Percentiles rank a stretch among this genome's conserved stretches.
phyloP scores from a whole-genome alignment of 2,797 vertebrate genomes.

The Melanotaenia nigrans region DNA sequence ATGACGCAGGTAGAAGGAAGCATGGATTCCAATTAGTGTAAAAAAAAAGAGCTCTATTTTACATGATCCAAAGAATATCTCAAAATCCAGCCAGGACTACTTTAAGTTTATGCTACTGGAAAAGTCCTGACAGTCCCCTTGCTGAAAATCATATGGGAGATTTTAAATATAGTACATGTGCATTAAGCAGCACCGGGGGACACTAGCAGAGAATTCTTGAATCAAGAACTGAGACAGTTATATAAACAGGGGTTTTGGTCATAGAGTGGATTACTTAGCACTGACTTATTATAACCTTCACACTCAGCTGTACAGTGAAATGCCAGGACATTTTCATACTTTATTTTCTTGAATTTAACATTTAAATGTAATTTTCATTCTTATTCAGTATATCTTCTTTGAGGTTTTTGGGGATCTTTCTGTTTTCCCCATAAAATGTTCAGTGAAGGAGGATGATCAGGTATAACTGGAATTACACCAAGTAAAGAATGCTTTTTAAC shows the following conservation, averaged over 20 bases:
- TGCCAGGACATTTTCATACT: background rate
- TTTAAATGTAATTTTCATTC: background rate
- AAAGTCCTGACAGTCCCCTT: background rate
- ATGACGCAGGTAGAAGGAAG: background rate
- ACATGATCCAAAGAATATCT: background rate
- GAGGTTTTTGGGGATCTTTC: background rate
- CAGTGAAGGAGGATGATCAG: background rate
- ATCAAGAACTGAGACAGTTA: too few relatives aligned
- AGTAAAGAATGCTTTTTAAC: background rate
- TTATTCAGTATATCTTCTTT: background rate
- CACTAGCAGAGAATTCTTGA: background rate
- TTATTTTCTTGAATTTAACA: background rate
- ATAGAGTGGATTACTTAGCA: background rate
- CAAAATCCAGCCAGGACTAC: background rate
- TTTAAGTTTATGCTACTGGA: background rate
- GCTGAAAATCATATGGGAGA: background rate
- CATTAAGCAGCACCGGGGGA: background rate
- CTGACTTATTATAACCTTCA: fast-evolving
- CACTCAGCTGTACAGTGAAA: background rate
- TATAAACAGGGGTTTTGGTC: background rate
- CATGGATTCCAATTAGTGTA: background rate
- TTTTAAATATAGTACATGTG: background rate
- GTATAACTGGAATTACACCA: background rate
- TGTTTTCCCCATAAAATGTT: background rate
- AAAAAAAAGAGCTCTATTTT: background rate